phyloP scores from a whole-genome alignment of 2,888 invertebrate species.

The Cheilosia vernalis region DNA sequence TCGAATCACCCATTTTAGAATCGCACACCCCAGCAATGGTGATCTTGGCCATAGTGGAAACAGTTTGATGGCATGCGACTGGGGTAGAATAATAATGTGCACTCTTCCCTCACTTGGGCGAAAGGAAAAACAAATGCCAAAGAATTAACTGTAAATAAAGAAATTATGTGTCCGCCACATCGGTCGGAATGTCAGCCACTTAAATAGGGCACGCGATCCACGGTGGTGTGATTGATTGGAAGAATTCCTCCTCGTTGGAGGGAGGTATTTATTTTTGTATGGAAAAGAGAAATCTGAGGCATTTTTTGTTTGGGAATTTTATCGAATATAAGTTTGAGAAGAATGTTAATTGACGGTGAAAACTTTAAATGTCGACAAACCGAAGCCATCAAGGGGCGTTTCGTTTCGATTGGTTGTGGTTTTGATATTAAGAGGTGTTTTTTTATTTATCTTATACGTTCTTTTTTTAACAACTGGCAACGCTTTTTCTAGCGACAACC shows the following conservation, averaged over 20 bases:
- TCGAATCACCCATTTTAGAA: constrained; percentile 35
- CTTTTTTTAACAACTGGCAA: too few relatives aligned
- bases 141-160: constrained; percentile 69
- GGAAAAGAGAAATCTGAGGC: not conserved
- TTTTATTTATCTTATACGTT: too few relatives aligned
- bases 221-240: constrained; percentile 16
- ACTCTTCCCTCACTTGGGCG: not conserved
- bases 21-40: constrained; percentile 11
- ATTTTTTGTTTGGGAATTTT: not conserved
- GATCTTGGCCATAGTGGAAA: constrained; percentile 39
- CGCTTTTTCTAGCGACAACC: too few relatives aligned
- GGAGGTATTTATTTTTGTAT: not conserved
- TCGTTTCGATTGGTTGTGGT: too few relatives aligned
- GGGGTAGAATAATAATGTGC: constrained; percentile 28
- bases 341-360: too few relatives aligned
- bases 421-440: too few relatives aligned
- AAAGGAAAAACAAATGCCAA: constrained; percentile 34
- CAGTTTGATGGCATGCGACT: constrained; percentile 35
- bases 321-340: not conserved
- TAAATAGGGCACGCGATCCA: constrained; percentile 9
- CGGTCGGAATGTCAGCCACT: constrained; percentile 5
- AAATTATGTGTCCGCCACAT: constrained; percentile 43
- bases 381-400: too few relatives aligned
- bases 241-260: not conserved
- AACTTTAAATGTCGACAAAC: too few relatives aligned